A percentile compares a stretch with the other conserved stretches of the same genome.
phyloP scores from a whole-genome alignment of 2,888 invertebrate species.

The Dioctria rufipes region DNA sequence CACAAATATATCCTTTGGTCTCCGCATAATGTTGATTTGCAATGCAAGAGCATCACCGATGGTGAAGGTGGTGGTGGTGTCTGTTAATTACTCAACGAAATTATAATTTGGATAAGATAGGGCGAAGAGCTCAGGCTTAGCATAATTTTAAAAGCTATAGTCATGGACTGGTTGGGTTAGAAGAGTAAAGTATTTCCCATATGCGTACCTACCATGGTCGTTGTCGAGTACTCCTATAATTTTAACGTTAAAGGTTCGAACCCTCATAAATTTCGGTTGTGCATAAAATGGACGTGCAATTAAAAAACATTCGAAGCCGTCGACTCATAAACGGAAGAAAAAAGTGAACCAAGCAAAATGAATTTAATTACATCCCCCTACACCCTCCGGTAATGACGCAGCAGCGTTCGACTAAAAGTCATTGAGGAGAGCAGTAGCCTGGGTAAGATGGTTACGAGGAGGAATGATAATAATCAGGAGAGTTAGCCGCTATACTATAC shows the following conservation, averaged over 20 bases:
- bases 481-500: neutral
- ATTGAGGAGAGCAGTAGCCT: conserved; percentile 1
- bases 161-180: neutral
- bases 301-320: conserved; percentile 48
- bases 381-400: conserved; percentile 48
- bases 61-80: conserved; percentile 7
- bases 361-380: conserved; percentile 54
- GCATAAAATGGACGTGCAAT: conserved; percentile 55
- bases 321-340: conserved; percentile 10
- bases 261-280: conserved; percentile 54
- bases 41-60: neutral
- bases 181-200: neutral
- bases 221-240: neutral
- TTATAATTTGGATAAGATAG: conserved; percentile 55
- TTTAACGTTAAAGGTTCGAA: conserved; percentile 37
- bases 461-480: conserved; percentile 24
- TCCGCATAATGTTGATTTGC: no score
- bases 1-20: no score
- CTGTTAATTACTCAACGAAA: conserved; percentile 56
- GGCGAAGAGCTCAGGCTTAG: conserved; percentile 16
- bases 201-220: conserved; percentile 10
- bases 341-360: conserved; percentile 15
- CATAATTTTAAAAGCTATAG: conserved; percentile 10
- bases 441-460: conserved; percentile 1
- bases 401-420: neutral